phyloP scores from a whole-genome alignment of 2,888 invertebrate genomes.

The Yponomeuta sedellus region DNA sequence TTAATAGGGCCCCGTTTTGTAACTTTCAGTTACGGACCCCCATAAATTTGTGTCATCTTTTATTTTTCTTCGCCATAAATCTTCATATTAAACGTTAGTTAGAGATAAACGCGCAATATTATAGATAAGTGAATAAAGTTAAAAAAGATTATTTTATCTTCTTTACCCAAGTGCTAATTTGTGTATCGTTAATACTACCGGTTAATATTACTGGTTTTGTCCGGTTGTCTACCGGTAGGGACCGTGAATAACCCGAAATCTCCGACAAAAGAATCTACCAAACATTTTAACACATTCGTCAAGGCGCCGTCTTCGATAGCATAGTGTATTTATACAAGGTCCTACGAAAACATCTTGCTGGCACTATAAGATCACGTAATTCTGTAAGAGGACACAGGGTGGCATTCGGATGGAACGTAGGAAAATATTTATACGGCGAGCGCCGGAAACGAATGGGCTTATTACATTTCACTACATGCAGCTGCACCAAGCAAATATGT shows the following conservation, averaged over 20 bases:
- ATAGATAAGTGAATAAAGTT: too few species aligned
- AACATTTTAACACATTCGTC: neutral
- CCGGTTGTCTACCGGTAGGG: too few species aligned
- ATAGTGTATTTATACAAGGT: constrained; percentile 15
- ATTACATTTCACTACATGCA: neutral
- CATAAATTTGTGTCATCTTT: too few species aligned
- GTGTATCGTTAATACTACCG: too few species aligned
- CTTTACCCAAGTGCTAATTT: too few species aligned
- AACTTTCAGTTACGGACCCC: too few species aligned
- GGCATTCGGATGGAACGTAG: constrained; percentile 14
- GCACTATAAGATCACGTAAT: constrained; percentile 17
- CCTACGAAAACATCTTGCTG: constrained; percentile 26
- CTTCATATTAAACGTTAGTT: too few species aligned
- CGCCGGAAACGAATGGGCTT: constrained; percentile 4
- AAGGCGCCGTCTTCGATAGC: neutral
- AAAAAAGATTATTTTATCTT: too few species aligned
- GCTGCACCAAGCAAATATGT: neutral
- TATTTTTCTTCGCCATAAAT: too few species aligned
- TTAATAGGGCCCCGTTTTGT: too few species aligned
- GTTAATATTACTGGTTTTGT: too few species aligned
- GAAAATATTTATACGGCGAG: constrained; percentile 14
- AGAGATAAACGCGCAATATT: too few species aligned
- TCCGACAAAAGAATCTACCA: neutral
- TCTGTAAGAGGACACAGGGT: constrained; percentile 16
- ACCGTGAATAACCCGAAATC: neutral